Evolutionary conservation across 2,797 vertebrate genomes (phyloP).

Genomic region (Sebastes taczanowskii): DNA sequence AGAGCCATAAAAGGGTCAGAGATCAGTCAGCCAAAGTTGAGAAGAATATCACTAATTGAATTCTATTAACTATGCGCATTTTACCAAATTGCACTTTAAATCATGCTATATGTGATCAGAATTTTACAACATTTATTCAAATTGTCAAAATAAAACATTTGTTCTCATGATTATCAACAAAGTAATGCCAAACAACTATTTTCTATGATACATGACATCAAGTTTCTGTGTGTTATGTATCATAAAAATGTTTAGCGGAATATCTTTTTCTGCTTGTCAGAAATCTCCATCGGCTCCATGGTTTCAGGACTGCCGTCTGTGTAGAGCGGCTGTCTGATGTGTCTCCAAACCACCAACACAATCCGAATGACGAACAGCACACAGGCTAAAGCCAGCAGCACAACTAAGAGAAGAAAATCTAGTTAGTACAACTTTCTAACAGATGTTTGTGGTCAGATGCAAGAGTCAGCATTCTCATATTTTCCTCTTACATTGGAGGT

Average conservation of each 20-base stretch:
- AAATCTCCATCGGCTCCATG: conserved; percentile 59
- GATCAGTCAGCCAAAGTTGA: conserved; percentile 26
- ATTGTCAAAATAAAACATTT: neutral
- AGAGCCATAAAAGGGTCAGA: conserved; percentile 33
- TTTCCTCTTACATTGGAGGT: neutral
- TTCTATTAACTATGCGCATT: neutral
- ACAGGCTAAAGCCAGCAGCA: conserved; percentile 64
- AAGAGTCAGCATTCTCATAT: neutral
- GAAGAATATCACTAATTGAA: neutral
- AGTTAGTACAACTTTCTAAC: neutral
- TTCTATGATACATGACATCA: neutral
- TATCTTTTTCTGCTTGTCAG: conserved; percentile 69
- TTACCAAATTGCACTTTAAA: neutral
- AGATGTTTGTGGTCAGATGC: neutral
- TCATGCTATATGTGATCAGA: neutral
- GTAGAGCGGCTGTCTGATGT: conserved; percentile 75
- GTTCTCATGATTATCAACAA: neutral
- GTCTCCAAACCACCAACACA: conserved; percentile 76
- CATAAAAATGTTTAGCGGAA: conserved; percentile 43
- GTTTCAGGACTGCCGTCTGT: conserved; percentile 11
- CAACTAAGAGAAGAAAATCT: conserved; percentile 42
- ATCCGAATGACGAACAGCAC: conserved; percentile 65
- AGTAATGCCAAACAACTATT: neutral
- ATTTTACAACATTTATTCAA: neutral
- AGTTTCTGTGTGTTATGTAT: neutral